Base-by-base conservation (phyloP, 1,140 invertebrate species). In the Harlomillsia oculata region DNA sequence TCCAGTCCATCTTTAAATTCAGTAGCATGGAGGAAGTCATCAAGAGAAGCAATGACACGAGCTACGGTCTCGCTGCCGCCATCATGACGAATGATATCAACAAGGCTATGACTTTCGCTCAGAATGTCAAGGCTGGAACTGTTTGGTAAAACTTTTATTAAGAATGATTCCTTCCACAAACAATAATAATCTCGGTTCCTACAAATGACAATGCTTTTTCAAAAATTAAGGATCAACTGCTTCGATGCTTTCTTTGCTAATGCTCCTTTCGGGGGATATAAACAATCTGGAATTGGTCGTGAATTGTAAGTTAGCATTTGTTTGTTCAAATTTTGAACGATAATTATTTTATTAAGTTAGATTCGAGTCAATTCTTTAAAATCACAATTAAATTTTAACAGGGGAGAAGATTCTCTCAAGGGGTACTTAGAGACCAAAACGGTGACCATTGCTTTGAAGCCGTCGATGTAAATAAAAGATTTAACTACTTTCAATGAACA, bases 1-100 rank as follows among this genome's bases (percentile, higher is more conserved):
- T 96, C 0, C 88, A 91, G 75, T 81, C 80, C 34, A 89, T 96
- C 50, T 72, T 95, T 16, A 91, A 91, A 69, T 97, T 96, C 67
- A 82, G 86, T 40, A 82, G 80, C 6, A 71, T 93, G 43, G 88
- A 95, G 0, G 92, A 97, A 73, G 81, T 89, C 1, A 84, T 97
- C 30, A 82, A 89, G 57, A 77, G 89, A 52, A 84, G 89, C 1
- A 95, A 97, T 69, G 79, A 84, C 62, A 89, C 89, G 2, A 75
- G 77, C 34, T 97, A 94, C 70, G 93, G 93, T 3, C 75, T 97
- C 6, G 93, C 87, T 18, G 83, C 91, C 53, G 89, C 84, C 4
- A 78, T 95, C 28, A 74, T 95, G n/a, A 94, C 90, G 9, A 89
- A 88, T 44, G 79, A 95, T 70, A 77, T 96, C 20, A 81, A 89